Base-by-base conservation (phyloP, 1,140 invertebrate species). In the Drosophila nasuta region DNA sequence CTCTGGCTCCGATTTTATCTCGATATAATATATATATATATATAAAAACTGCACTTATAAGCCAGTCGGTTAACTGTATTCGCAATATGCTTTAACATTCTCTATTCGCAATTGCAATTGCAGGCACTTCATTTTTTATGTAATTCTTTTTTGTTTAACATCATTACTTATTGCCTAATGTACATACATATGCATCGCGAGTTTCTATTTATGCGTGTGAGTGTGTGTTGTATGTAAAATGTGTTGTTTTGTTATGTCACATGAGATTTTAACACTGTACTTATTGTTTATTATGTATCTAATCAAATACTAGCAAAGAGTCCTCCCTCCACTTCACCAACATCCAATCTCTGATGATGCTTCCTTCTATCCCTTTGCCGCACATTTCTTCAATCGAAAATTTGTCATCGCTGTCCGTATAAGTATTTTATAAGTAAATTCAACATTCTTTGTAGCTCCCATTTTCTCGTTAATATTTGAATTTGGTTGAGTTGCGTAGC, bases 101-200 rank as follows among this genome's bases (percentile, higher is more conserved):
- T 51, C 5, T 46, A 65, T 65, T 46, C 52, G 38, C 58, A 72
- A 72, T 75, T 70, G 49, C 74, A 72, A 56, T 57, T 78, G 69
- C 95, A 96, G 91, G 94, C 95, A 75, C 94, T 98, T 75, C 52
- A 95, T 97, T 3, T 96, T 97, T 93, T 91, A 98, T 57, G 95
- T 97, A 38, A 38, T 38, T 38, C 3, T 96, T 97, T 93, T 92
- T 98, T 10, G 98, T 92, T 98, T 10, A 98, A 97, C 95, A 68
- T 83, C 6, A 64, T 77, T 85, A 76, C 69, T 76, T 59, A 38
- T 38, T 59, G 64, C 30, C 77, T 89, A 85, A 41, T 54, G 57
- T 68, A 60, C 63, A 58, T 38, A 66, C 59, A 65, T 65, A 17
- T 48, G 25, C 41, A 63, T 46, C 28, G 11, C 41, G 57, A 33